Evolutionary conservation across 2,113 vertebrate species (phyloP).

Genomic region (Pollimyrus isidori): DNA sequence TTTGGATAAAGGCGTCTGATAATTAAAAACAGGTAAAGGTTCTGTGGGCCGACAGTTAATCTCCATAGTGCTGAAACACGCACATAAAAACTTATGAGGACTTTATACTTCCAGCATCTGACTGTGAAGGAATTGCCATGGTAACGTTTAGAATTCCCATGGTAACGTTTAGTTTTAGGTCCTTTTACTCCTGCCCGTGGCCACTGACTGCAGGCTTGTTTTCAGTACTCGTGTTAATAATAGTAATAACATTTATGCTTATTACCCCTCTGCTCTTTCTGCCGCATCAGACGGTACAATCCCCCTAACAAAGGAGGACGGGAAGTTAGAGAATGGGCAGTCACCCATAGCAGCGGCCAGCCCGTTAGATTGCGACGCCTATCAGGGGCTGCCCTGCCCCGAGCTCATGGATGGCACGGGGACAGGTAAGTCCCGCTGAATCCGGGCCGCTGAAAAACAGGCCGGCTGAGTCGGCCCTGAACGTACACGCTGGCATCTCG

Average conservation of each 20-base stretch:
- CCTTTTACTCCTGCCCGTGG: background rate
- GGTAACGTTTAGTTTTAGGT: background rate
- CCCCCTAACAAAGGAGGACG: constrained; percentile 70
- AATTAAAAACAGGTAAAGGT: background rate
- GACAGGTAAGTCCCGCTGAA: constrained; percentile 65
- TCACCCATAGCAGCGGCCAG: constrained; percentile 62
- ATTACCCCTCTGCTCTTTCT: background rate
- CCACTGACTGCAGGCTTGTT: background rate
- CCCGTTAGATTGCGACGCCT: constrained; percentile 68
- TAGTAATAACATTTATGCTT: background rate
- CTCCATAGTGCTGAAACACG: background rate
- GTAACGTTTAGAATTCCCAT: background rate
- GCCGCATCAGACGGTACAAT: constrained; percentile 64
- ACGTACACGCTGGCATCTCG: background rate
- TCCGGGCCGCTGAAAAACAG: background rate
- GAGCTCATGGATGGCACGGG: constrained; percentile 75
- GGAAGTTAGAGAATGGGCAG: constrained; percentile 75
- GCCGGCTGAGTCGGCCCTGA: background rate
- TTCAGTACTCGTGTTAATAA: background rate
- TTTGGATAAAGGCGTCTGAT: background rate
- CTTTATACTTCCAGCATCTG: background rate
- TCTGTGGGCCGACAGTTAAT: background rate
- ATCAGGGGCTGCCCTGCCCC: constrained; percentile 64
- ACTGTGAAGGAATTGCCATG: background rate
- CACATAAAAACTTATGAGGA: background rate